Evolutionary conservation across 1,140 invertebrate species (phyloP).

Genomic region (Zaprionus gabonicus): DNA sequence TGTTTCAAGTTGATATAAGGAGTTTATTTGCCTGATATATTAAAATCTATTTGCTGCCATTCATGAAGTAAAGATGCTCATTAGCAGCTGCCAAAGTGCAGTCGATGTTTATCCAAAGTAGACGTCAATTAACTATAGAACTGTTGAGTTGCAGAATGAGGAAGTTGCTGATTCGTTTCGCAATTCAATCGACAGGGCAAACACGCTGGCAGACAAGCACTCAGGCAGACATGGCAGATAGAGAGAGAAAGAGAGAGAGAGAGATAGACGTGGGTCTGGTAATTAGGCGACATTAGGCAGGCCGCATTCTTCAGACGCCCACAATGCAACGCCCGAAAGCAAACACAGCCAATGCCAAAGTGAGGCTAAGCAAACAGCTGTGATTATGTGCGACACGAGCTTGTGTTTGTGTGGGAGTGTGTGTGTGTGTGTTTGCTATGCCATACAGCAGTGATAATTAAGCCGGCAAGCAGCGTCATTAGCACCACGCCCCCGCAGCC

Average conservation of each 20-base stretch:
- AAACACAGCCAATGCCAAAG: conserved; percentile 38
- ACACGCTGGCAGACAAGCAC: conserved; percentile 32
- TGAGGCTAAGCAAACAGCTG: conserved; percentile 40
- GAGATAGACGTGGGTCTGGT: background rate
- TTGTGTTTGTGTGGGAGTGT: conserved; percentile 25
- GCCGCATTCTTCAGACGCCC: conserved; percentile 55
- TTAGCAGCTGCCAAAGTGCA: conserved; percentile 3
- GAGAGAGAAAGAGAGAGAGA: background rate
- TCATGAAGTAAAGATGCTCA: background rate
- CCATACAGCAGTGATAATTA: conserved; percentile 51
- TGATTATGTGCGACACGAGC: conserved; percentile 26
- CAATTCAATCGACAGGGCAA: conserved; percentile 13
- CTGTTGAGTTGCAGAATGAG: background rate
- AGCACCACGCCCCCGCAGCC: conserved; percentile 29
- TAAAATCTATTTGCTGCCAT: background rate
- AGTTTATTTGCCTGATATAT: background rate
- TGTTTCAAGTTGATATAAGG: background rate
- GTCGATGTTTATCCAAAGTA: background rate
- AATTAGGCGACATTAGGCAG: conserved; percentile 60
- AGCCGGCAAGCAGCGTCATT: conserved; percentile 61
- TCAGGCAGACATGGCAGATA: conserved; percentile 18
- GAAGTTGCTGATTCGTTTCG: conserved; percentile 20
- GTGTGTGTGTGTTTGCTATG: conserved; percentile 27
- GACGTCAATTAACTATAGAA: background rate
- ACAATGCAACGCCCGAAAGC: conserved; percentile 46